A percentile compares a stretch with the other conserved stretches of the same genome.
Conservation (phyloP, 2,797 vertebrate species). For the Podarcis lilfordi region DNA sequence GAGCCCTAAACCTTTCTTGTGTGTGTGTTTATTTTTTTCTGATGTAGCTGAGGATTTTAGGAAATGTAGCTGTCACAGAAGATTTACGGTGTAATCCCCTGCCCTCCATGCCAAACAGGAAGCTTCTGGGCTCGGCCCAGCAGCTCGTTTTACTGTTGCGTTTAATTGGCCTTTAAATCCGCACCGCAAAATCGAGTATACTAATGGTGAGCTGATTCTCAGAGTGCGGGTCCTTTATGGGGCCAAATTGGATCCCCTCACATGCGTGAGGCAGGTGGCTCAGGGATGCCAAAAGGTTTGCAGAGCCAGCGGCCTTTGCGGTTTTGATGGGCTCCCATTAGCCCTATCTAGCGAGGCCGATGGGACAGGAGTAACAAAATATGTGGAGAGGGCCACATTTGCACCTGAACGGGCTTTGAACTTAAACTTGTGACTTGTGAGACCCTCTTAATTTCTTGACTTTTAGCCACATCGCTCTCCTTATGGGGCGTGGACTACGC, state of each 20-base stretch:
- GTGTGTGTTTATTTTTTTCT: conserved; percentile 18
- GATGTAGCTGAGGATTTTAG: conserved; percentile 58
- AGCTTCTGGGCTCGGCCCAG: conserved; percentile 26
- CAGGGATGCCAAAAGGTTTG: neutral
- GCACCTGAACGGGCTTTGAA: no score
- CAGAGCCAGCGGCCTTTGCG: no score
- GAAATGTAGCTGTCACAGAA: conserved; percentile 53
- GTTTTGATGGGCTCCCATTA: no score
- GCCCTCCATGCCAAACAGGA: conserved; percentile 41
- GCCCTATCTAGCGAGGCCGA: no score
- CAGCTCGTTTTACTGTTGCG: conserved; percentile 34
- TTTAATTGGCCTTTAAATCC: conserved; percentile 38
- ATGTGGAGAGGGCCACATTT: no score
- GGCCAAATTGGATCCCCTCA: no score
- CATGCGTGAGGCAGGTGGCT: no score
- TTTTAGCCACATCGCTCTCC: neutral
- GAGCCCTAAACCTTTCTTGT: conserved; percentile 38
- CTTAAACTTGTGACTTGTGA: neutral
- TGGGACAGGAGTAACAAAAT: no score
- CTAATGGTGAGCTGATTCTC: neutral
- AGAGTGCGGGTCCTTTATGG: neutral
- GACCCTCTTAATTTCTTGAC: neutral
- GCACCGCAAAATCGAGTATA: neutral
- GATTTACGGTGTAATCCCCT: conserved; percentile 30
- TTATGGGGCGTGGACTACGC: neutral